Evolutionary conservation across 2,113 vertebrate species (phyloP).

Genomic region (Smithornis capensis): DNA sequence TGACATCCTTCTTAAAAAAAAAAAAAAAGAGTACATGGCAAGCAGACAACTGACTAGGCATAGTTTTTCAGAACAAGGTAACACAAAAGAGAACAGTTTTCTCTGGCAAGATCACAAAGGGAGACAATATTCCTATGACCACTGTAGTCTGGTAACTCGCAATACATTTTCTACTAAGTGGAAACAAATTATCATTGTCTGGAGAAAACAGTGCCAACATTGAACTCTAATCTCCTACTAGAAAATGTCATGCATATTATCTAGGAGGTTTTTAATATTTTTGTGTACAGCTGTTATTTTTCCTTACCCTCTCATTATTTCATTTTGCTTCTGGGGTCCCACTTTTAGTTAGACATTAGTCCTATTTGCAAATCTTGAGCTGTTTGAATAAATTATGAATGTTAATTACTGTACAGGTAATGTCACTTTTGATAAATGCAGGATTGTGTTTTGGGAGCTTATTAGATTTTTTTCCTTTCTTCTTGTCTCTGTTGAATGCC

Average conservation of each 20-base stretch:
- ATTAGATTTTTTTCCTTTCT: slow-evolving; percentile 28
- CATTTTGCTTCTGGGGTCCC: slow-evolving; percentile 59
- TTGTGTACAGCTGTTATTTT: slow-evolving; percentile 21
- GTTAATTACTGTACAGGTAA: slow-evolving; percentile 66
- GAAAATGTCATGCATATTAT: slow-evolving; percentile 14
- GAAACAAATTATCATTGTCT: slow-evolving; percentile 75
- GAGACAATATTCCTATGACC: slow-evolving; percentile 43
- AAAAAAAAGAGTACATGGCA: not conserved
- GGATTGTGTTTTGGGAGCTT: slow-evolving; percentile 29
- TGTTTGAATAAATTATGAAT: slow-evolving; percentile 67
- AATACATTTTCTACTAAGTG: slow-evolving; percentile 70
- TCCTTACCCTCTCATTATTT: slow-evolving; percentile 63
- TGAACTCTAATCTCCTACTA: slow-evolving; percentile 44
- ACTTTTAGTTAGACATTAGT: slow-evolving; percentile 61
- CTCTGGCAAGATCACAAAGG: slow-evolving; percentile 22
- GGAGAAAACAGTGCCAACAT: slow-evolving; percentile 62
- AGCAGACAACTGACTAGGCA: not conserved
- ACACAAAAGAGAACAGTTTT: not conserved
- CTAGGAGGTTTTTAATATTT: slow-evolving; percentile 37
- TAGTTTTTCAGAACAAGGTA: not conserved
- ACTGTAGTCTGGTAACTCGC: slow-evolving; percentile 46
- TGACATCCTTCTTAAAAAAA: not conserved
- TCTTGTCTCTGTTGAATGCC: slow-evolving; percentile 37
- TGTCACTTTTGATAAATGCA: not conserved
- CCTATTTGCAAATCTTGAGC: slow-evolving; percentile 68